Evolutionary conservation across 1,140 invertebrate species (phyloP), one percentile per base, ranked within the genome.

Genomic region (Planococcus citri): DNA sequence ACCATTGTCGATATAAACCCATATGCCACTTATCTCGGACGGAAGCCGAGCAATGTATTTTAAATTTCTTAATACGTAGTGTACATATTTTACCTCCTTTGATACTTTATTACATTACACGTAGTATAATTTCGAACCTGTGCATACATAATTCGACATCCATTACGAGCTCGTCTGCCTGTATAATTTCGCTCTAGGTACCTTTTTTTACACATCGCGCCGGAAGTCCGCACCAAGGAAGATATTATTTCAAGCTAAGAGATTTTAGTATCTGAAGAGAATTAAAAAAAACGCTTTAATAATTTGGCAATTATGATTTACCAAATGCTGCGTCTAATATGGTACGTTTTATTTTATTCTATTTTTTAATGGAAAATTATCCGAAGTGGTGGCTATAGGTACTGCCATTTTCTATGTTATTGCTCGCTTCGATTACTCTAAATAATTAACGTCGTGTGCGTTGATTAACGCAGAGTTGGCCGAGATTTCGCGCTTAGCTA

Each of bases 21-120:
- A 64, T 64, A 64, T 25, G 60, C 60, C 60, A 64, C 60, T 64
- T 64, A 64, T 64, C 60, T 64, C 21, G 25, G 10, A 64, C 60
- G 60, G 60, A 64, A 64, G 25, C 60, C 10, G 60, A 64, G 60
- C 6, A 64, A 64, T 64, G 60, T 25, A 2, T 64, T 64, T 24
- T 64, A 25, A 69, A 51, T 51, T 51, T 51, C 41, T 51, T 51
- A 51, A 51, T 51, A 51, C 41, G 33, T n/a, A n/a, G n/a, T 14
- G 33, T 8, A 37, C 33, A 14, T 8, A 14, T 37, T 37, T 37
- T 14, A 37, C 14, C 14, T 51, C 41, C 10, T 51, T 51, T 4
- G 10, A 17, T 51, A 51, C 41, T 51, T 20, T 4, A 14, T 14
- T 51, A 51, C n/a, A 51, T 51, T 51, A 51, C n/a, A 8, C 33